Conservation (phyloP, 1,140 invertebrate genomes). For the Bombus sibiricus region DNA sequence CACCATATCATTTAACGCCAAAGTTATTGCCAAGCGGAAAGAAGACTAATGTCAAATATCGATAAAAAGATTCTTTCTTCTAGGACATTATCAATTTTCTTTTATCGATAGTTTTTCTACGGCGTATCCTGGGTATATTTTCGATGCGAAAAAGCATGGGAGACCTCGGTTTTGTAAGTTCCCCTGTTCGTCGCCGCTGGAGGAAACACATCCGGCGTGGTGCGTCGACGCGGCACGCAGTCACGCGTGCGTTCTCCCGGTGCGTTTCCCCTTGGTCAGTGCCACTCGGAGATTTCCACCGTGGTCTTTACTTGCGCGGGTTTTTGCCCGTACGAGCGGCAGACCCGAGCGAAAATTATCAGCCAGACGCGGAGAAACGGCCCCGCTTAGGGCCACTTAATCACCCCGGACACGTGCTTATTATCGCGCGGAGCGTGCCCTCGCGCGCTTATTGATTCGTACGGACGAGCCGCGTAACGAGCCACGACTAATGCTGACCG, state of each 20-base stretch:
- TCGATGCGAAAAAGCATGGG: background rate
- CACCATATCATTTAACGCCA: too few species aligned
- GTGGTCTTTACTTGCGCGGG: background rate
- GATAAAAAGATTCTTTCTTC: too few species aligned
- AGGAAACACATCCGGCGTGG: too few species aligned
- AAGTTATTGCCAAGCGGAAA: too few species aligned
- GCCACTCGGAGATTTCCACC: background rate
- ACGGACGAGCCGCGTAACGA: background rate
- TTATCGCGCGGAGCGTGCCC: conserved; percentile 19
- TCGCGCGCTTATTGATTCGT: conserved; percentile 9
- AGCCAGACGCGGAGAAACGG: background rate
- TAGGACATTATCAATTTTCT: too few species aligned
- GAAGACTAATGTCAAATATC: too few species aligned
- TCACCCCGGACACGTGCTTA: conserved; percentile 38
- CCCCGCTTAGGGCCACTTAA: conserved; percentile 18
- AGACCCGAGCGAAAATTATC: conserved; percentile 16
- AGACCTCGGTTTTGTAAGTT: background rate
- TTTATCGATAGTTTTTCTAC: too few species aligned
- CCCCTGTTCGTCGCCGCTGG: too few species aligned
- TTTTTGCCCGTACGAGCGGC: conserved; percentile 14
- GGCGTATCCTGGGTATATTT: background rate
- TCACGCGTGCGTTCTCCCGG: conserved; percentile 37
- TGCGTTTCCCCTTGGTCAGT: conserved; percentile 10
- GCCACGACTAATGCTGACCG: background rate
- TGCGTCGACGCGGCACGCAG: conserved; percentile 16